Evolutionary conservation across 2,888 invertebrate genomes (phyloP).

Genomic region (Colostygia pectinataria): DNA sequence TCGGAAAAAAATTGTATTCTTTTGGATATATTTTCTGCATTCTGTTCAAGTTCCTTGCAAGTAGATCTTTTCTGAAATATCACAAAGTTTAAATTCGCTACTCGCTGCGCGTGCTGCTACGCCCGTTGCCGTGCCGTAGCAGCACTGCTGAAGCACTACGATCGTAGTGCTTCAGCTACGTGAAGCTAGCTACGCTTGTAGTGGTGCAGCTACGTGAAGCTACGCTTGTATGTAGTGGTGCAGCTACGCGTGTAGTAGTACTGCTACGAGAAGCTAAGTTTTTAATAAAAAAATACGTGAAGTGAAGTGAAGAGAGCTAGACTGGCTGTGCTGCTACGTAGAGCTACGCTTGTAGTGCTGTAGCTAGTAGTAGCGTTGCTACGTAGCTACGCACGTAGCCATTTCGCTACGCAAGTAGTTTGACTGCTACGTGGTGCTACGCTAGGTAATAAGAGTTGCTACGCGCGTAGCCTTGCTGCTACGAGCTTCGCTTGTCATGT

Average conservation of each 20-base stretch:
- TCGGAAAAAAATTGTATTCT: constrained; percentile 96
- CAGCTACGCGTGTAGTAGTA: not conserved
- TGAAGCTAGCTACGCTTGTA: not conserved
- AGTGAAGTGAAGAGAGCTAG: too few relatives aligned
- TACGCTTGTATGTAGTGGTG: too few relatives aligned
- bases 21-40: constrained; percentile 94
- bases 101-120: too few relatives aligned
- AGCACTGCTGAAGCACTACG: too few relatives aligned
- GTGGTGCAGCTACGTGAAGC: not conserved
- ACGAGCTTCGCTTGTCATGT: not conserved
- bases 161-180: too few relatives aligned
- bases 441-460: not conserved
- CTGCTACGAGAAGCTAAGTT: not conserved
- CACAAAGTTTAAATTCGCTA: too few relatives aligned
- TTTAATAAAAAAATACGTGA: too few relatives aligned
- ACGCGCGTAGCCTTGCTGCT: not conserved
- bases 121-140: too few relatives aligned
- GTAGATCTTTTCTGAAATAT: constrained; percentile 88
- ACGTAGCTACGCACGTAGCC: not conserved
- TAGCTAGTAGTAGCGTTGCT: not conserved
- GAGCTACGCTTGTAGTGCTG: not conserved
- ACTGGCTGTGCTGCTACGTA: too few relatives aligned
- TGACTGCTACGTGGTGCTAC: not conserved
- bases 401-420: not conserved
- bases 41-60: constrained; percentile 94